These are phyloP conservation scores for Ptychoptera albimana DNA, from an alignment of 2,888 invertebrate genomes.

Conservation along the genomic window DNA sequence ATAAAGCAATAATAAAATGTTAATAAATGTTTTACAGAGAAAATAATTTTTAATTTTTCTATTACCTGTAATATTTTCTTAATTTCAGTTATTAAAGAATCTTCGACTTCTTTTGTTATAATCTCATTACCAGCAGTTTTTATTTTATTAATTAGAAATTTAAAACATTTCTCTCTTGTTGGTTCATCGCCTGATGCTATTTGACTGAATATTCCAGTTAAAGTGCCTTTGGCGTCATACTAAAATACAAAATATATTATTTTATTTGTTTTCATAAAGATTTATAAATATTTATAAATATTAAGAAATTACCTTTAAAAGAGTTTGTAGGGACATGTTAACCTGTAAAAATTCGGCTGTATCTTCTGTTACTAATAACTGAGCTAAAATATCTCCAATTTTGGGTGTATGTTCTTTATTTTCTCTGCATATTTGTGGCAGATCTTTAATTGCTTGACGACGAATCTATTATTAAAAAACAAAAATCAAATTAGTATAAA, in stretches of 20 bases:
- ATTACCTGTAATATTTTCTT: slow-evolving; percentile 73
- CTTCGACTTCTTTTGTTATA: slow-evolving; percentile 72
- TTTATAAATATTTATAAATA: background rate
- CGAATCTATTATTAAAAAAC: slow-evolving; percentile 55
- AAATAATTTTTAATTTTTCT: slow-evolving; percentile 8
- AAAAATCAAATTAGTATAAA: background rate
- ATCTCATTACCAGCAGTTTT: slow-evolving; percentile 62
- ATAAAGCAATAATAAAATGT: background rate
- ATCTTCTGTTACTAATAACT: slow-evolving; percentile 78
- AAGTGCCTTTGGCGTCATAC: slow-evolving; percentile 34
- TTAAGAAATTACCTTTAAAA: slow-evolving; percentile 20
- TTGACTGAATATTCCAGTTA: slow-evolving; percentile 53
- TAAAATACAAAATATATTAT: slow-evolving; percentile 7
- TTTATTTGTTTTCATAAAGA: background rate
- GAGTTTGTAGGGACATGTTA: slow-evolving; percentile 60
- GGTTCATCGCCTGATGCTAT: slow-evolving; percentile 52
- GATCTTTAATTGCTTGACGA: slow-evolving; percentile 84
- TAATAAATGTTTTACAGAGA: background rate
- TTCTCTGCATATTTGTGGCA: slow-evolving; percentile 76
- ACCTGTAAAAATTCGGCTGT: slow-evolving; percentile 69
- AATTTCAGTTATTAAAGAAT: slow-evolving; percentile 63
- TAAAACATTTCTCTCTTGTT: slow-evolving; percentile 72
- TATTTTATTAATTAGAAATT: slow-evolving; percentile 72
- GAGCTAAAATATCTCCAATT: slow-evolving; percentile 83
- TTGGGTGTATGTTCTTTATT: slow-evolving; percentile 67